Evolutionary conservation across 2,888 invertebrate genomes (phyloP).

Genomic region (Macrophya annulata): DNA sequence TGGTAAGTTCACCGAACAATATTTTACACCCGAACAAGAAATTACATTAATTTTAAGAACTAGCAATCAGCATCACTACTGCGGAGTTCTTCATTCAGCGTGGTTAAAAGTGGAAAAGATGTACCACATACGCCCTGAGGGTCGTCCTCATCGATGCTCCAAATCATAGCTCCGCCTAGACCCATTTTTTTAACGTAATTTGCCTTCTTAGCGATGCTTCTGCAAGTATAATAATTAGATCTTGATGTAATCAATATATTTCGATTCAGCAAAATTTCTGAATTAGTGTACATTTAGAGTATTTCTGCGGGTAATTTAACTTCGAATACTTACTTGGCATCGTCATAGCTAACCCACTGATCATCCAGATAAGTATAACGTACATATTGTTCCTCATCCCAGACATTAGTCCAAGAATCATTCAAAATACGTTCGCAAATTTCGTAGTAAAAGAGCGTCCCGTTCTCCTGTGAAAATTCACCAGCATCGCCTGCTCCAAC

Average conservation of each 20-base stretch:
- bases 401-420: conserved; percentile 72
- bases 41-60: too few relatives aligned
- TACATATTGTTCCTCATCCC: conserved; percentile 76
- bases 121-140: conserved; percentile 84
- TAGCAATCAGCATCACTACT: neutral
- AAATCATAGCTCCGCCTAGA: conserved; percentile 87
- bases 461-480: conserved; percentile 84
- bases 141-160: conserved; percentile 92
- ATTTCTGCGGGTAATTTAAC: neutral
- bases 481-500: conserved; percentile 73
- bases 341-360: conserved; percentile 71
- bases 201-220: conserved; percentile 78
- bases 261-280: too few relatives aligned
- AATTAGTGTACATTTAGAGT: too few relatives aligned
- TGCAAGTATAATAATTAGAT: conserved; percentile 65
- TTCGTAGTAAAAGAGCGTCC: conserved; percentile 89
- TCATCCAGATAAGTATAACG: conserved; percentile 77
- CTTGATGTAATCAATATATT: too few relatives aligned
- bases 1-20: too few relatives aligned
- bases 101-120: conserved; percentile 61
- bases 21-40: too few relatives aligned
- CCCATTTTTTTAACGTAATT: conserved; percentile 70
- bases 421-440: conserved; percentile 72
- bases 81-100: too few relatives aligned
- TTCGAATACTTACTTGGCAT: conserved; percentile 60